These are phyloP conservation scores for Siniperca knerii DNA, from an alignment of 2,113 vertebrate genomes.

Conservation along the genomic window DNA sequence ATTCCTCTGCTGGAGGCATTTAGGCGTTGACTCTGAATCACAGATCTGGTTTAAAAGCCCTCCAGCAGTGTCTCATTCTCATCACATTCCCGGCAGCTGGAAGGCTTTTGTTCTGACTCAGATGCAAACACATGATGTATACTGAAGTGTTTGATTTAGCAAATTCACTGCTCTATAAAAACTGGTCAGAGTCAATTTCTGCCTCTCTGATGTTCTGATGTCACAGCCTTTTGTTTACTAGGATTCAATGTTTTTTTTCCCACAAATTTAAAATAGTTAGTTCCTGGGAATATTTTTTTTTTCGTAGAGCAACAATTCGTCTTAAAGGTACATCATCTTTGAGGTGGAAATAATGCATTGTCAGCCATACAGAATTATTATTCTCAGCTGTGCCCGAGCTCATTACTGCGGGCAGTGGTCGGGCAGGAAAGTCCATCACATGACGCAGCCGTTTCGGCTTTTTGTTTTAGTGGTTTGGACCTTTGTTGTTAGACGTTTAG, in stretches of 20 bases:
- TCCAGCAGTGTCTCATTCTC: neutral
- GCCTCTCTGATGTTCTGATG: conserved; percentile 1
- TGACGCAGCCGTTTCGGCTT: neutral
- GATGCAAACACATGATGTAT: neutral
- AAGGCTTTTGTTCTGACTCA: conserved; percentile 20
- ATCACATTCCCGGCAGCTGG: conserved; percentile 22
- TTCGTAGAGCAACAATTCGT: too few species aligned
- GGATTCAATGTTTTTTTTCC: neutral
- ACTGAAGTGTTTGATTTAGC: conserved; percentile 16
- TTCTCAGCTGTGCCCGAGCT: neutral
- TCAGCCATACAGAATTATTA: too few species aligned
- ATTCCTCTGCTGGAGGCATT: neutral
- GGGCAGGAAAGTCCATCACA: too few species aligned
- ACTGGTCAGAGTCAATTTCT: neutral
- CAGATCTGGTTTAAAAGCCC: conserved; percentile 8
- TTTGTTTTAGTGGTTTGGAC: neutral
- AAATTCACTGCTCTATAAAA: conserved; percentile 1
- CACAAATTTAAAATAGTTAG: neutral
- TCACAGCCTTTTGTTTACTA: conserved; percentile 34
- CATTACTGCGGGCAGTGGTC: neutral
- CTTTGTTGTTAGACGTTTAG: neutral
- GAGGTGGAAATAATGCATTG: too few species aligned
- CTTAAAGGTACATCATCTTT: too few species aligned
- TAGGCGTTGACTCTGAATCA: neutral
- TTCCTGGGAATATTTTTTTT: neutral